Base-by-base conservation (phyloP, 2,888 invertebrate species). In the Apotomis capreana region DNA sequence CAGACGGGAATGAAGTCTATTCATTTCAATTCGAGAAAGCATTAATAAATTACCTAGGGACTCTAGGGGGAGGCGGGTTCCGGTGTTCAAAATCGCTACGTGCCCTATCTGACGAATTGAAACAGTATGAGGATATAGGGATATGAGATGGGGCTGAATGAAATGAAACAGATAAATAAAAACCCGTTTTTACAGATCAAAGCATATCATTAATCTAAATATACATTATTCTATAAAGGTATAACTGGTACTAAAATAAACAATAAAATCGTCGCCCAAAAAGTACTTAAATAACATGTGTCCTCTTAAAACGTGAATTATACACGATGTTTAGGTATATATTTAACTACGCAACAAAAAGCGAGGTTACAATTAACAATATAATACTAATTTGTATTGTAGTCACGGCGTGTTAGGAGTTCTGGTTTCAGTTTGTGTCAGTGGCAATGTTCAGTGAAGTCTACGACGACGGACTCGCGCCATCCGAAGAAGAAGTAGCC, bases 401-500 rank as follows among this genome's bases (percentile, higher is more conserved):
- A 57, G 68, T 72, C 68, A 62, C 69, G 65, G 59, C 46, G 51
- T 37, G 15, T 49, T 64, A 36, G 36, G 13, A 49, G 6, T 57
- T 37, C n/a, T 10, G n/a, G 10, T n/a, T 46, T n/a, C 10, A 40
- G 52, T 69, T 15, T 44, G 54, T 85, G 87, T 95, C 95, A 98
- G 94, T 98, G 98, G 91, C 98, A 98, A 89, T 98, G 98, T 95
- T 98, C 98, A 70, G 98, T 98, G 74, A 98, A 97, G 87, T 98
- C 98, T 3, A 98, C 97, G 67, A 97, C 96, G 12, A 98, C 96
- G 0, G 98, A 97, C 89, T 98, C 98, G 83, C 97, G 97, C 98
- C 98, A 98, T 70, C 98, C 98, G 85, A 99, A 99, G 57, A 98
- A 94, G 90, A 99, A 99, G 91, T 98, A 99, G 36, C 99, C 99